A percentile compares a stretch with the other conserved stretches of the same genome.
Conservation (phyloP, 2,888 invertebrate genomes). For the Phorcus lineatus region DNA sequence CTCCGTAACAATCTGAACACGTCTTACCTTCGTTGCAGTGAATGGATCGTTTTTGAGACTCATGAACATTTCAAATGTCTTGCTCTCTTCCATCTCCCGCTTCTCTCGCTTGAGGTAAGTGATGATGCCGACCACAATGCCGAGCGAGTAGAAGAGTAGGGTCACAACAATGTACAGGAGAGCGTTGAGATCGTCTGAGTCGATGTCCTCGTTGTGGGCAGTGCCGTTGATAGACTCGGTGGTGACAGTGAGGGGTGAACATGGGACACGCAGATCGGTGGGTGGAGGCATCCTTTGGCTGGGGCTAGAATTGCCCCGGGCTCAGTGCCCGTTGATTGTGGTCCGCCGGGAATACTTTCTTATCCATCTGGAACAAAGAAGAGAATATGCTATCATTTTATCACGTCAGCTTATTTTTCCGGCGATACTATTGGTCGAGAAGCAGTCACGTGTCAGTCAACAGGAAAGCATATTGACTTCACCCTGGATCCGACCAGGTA, state of each 20-base stretch:
- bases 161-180: slow-evolving; percentile 69
- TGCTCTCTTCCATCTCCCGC: slow-evolving; percentile 71
- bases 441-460: no score
- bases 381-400: no score
- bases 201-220: slow-evolving; percentile 22
- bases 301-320: slow-evolving; percentile 8
- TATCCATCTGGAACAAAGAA: not conserved
- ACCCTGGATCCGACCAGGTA: no score
- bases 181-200: slow-evolving; percentile 57
- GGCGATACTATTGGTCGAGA: no score
- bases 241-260: slow-evolving; percentile 8
- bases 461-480: no score
- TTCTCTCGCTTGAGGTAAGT: slow-evolving; percentile 65
- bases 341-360: not conserved
- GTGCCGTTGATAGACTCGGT: slow-evolving; percentile 25
- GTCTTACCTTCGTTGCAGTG: slow-evolving; percentile 40
- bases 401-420: no score
- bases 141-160: slow-evolving; percentile 65
- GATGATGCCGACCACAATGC: slow-evolving; percentile 66
- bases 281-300: not conserved
- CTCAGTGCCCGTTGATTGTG: not conserved
- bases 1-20: slow-evolving; percentile 38
- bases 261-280: slow-evolving; percentile 9
- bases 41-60: slow-evolving; percentile 53
- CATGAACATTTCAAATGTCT: slow-evolving; percentile 70